Conservation (phyloP, 1,140 invertebrate genomes). For the Hycleus cichorii region DNA sequence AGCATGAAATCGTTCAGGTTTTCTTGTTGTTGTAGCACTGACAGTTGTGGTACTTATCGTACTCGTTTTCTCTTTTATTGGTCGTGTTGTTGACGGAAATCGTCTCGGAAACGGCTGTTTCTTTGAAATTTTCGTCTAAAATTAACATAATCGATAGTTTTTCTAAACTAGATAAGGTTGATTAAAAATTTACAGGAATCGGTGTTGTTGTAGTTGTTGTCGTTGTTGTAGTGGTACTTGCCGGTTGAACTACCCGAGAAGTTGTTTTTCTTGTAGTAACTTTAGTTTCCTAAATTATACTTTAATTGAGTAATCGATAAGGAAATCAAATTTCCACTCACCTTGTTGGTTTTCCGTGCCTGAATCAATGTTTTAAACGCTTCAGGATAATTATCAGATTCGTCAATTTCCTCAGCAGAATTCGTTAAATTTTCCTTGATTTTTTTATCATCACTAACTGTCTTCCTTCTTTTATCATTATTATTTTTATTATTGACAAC, state of each 20-base stretch:
- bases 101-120: too few relatives aligned
- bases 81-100: too few relatives aligned
- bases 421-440: slow-evolving; percentile 18
- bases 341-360: slow-evolving; percentile 31
- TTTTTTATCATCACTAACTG: slow-evolving; percentile 14
- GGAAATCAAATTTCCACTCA: slow-evolving; percentile 10
- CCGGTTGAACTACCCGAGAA: too few relatives aligned
- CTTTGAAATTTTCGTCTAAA: too few relatives aligned
- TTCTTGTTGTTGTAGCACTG: too few relatives aligned
- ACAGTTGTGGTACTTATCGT: too few relatives aligned
- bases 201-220: neutral
- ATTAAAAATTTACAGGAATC: too few relatives aligned
- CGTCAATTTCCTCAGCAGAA: slow-evolving; percentile 33
- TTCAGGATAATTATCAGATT: slow-evolving; percentile 38
- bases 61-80: too few relatives aligned
- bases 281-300: slow-evolving; percentile 15
- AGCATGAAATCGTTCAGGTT: too few relatives aligned
- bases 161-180: too few relatives aligned
- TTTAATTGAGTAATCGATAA: slow-evolving; percentile 1
- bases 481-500: neutral
- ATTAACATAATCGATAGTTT: too few relatives aligned
- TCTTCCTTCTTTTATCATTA: slow-evolving; percentile 18
- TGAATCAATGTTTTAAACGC: slow-evolving; percentile 37
- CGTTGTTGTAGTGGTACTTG: too few relatives aligned
- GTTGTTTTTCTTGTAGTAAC: neutral